These are phyloP conservation scores for Ernsta delagoae DNA, from an alignment of 2,888 invertebrate genomes.

Conservation along the genomic window DNA sequence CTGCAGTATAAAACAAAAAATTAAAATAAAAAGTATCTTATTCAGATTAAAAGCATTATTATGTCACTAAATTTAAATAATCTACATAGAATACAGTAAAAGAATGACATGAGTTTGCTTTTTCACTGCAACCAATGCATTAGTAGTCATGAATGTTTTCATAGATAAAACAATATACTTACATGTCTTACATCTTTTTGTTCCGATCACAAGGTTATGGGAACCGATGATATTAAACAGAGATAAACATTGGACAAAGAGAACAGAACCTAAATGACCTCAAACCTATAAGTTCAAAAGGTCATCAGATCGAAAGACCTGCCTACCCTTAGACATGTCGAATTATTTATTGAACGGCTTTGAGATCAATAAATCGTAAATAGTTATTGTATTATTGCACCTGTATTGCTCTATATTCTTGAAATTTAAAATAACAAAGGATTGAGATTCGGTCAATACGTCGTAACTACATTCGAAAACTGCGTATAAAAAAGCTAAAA, in stretches of 20 bases:
- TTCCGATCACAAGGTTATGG: constrained; percentile 9
- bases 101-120: background rate
- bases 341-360: constrained; percentile 22
- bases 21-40: no score
- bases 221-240: constrained; percentile 18
- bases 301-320: constrained; percentile 21
- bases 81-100: background rate
- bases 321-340: constrained; percentile 3
- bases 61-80: no score
- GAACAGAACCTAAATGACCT: constrained; percentile 14
- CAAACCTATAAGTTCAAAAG: constrained; percentile 23
- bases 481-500: no score
- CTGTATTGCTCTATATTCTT: background rate
- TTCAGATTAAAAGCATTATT: no score
- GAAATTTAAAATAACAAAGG: background rate
- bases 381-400: background rate
- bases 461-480: background rate
- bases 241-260: constrained; percentile 21
- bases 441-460: background rate
- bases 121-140: background rate
- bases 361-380: constrained; percentile 10
- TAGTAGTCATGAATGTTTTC: constrained; percentile 9
- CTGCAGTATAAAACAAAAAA: no score
- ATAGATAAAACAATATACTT: constrained; percentile 6
- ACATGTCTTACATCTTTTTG: background rate